phyloP scores from a whole-genome alignment of 2,113 vertebrate genomes.

The Petaurus breviceps region DNA sequence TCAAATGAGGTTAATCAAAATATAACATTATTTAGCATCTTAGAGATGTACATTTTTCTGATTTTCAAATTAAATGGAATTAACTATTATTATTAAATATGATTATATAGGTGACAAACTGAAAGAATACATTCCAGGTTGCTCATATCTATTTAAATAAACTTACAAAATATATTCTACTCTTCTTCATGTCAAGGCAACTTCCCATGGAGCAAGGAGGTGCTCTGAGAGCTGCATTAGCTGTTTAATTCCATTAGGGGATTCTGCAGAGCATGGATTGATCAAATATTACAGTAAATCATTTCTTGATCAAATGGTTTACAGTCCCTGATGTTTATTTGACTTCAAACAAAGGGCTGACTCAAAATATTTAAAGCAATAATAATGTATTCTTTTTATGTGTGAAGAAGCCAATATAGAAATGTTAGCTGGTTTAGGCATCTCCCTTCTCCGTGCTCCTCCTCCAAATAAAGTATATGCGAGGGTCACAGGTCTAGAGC shows the following conservation, averaged over 20 bases:
- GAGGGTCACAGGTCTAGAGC: neutral
- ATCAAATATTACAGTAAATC: neutral
- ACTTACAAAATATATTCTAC: neutral
- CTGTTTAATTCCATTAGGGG: neutral
- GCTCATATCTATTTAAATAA: neutral
- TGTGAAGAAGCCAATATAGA: slow-evolving; percentile 28
- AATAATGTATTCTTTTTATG: neutral
- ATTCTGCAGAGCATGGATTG: neutral
- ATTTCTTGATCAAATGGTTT: slow-evolving; percentile 11
- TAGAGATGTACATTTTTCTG: neutral
- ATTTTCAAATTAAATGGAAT: slow-evolving; percentile 15
- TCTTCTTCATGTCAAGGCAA: no score
- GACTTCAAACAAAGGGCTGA: slow-evolving; percentile 27
- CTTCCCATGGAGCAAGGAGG: fast-evolving
- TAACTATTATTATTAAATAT: neutral
- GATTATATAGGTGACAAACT: neutral
- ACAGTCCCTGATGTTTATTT: slow-evolving; percentile 7
- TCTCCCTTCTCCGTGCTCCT: no score
- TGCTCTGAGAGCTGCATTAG: fast-evolving
- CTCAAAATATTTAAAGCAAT: slow-evolving; percentile 35
- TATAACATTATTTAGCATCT: neutral
- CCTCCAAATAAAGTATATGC: neutral
- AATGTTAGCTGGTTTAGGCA: neutral
- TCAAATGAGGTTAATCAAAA: slow-evolving; percentile 40
- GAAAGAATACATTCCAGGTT: neutral